A percentile compares a stretch with the other conserved stretches of the same genome.
phyloP scores from a whole-genome alignment of 2,113 vertebrate species.

The Neoarius graeffei region DNA sequence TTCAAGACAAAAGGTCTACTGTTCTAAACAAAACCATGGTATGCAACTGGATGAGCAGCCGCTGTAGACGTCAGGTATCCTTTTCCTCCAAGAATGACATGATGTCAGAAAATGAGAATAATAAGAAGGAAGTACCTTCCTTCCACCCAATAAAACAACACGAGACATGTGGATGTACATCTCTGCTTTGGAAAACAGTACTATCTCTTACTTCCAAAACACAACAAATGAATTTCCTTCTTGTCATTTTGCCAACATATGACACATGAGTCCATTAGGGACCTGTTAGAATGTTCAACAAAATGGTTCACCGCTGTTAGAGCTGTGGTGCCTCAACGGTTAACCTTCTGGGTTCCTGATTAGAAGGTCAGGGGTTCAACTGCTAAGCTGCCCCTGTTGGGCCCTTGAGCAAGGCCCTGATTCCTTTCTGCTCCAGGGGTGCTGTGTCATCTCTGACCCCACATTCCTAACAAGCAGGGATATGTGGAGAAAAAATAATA shows the following conservation, averaged over 20 bases:
- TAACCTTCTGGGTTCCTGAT: no score
- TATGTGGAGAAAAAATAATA: no score
- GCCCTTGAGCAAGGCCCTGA: no score
- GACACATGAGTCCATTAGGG: slow-evolving; percentile 28
- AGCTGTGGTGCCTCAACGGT: no score
- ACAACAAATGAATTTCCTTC: slow-evolving; percentile 23
- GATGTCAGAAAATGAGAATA: neutral
- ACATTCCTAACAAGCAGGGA: no score
- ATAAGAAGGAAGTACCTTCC: neutral
- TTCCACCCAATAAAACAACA: slow-evolving; percentile 19
- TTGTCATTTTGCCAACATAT: neutral
- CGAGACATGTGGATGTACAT: slow-evolving; percentile 18
- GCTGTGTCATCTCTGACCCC: no score
- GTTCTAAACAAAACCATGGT: neutral
- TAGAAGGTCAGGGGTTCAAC: no score
- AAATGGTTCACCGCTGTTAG: neutral
- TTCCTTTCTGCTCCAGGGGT: no score
- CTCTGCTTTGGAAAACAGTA: slow-evolving; percentile 26
- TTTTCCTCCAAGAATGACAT: neutral
- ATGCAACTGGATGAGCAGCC: neutral
- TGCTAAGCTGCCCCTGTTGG: no score
- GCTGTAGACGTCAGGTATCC: neutral
- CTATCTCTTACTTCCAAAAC: slow-evolving; percentile 31
- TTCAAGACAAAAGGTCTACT: neutral
- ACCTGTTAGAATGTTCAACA: slow-evolving; percentile 11